Evolutionary conservation across 2,797 vertebrate species (phyloP).

Genomic region (Catostomus latipinnis): DNA sequence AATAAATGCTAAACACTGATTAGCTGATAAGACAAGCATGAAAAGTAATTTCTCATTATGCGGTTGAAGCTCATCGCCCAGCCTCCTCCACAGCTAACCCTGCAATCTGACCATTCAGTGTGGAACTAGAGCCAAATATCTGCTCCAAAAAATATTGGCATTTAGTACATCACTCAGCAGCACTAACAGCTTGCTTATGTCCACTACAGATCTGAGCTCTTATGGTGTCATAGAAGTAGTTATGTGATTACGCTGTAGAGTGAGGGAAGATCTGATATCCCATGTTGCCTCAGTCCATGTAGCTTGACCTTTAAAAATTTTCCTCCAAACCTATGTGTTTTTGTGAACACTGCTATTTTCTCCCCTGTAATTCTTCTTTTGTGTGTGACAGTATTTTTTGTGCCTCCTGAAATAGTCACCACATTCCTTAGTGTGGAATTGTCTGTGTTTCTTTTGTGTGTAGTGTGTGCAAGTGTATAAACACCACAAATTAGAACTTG

Average conservation of each 20-base stretch:
- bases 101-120: slow-evolving; percentile 9
- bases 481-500: slow-evolving; percentile 12
- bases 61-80: slow-evolving; percentile 5
- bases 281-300: neutral
- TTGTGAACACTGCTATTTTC: neutral
- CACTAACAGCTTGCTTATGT: neutral
- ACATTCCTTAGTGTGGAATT: slow-evolving; percentile 6
- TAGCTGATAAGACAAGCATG: slow-evolving; percentile 21
- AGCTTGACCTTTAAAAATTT: neutral
- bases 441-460: slow-evolving; percentile 1
- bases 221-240: neutral
- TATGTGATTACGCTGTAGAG: neutral
- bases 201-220: neutral
- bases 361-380: slow-evolving; percentile 7
- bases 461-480: slow-evolving; percentile 32
- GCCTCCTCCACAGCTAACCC: slow-evolving; percentile 3
- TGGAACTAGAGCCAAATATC: slow-evolving; percentile 27
- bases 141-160: slow-evolving; percentile 2
- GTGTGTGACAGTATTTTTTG: neutral
- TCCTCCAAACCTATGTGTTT: neutral
- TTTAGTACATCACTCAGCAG: neutral
- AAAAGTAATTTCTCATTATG: slow-evolving; percentile 21
- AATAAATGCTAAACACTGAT: slow-evolving; percentile 32
- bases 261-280: neutral
- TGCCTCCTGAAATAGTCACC: slow-evolving; percentile 12